phyloP scores from a whole-genome alignment of 2,888 invertebrate species.

The Aspidiotus rigidus region DNA sequence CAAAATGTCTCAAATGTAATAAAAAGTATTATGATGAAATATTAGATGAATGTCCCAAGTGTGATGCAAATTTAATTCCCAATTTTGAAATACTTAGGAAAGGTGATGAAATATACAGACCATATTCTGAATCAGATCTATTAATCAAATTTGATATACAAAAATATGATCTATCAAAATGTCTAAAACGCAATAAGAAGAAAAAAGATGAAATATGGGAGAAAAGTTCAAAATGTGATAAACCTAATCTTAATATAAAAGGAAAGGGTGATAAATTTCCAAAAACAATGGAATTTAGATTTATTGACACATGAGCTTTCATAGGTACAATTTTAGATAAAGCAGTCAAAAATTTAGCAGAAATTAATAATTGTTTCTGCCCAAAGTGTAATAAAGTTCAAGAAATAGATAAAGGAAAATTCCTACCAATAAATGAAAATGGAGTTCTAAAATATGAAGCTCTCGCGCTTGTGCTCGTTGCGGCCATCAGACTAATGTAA shows the following conservation, averaged over 20 bases:
- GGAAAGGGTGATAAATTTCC: slow-evolving; percentile 9
- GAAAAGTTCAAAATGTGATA: slow-evolving; percentile 12
- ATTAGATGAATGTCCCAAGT: slow-evolving; percentile 15
- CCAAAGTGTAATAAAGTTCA: slow-evolving; percentile 18
- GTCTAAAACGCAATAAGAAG: slow-evolving; percentile 12
- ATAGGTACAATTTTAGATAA: slow-evolving; percentile 18
- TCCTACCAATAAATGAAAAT: slow-evolving; percentile 16
- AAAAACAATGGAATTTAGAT: slow-evolving; percentile 18
- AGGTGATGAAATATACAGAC: neutral
- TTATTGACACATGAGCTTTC: slow-evolving; percentile 11
- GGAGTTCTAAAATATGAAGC: slow-evolving; percentile 19
- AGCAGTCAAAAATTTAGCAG: slow-evolving; percentile 17
- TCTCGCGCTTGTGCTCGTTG: too few species aligned
- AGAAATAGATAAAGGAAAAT: slow-evolving; percentile 14
- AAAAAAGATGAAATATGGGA: slow-evolving; percentile 13
- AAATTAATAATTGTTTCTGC: slow-evolving; percentile 17
- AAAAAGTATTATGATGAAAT: slow-evolving; percentile 6
- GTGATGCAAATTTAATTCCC: neutral
- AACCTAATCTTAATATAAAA: slow-evolving; percentile 12
- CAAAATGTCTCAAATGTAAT: slow-evolving; percentile 9
- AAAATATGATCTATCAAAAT: slow-evolving; percentile 19
- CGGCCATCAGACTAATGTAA: too few species aligned
- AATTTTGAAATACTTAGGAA: slow-evolving; percentile 3
- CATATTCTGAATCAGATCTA: slow-evolving; percentile 8
- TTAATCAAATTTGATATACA: slow-evolving; percentile 5